Base-by-base conservation (phyloP, 2,888 invertebrate species). In the Onthophagus sagittarius region DNA sequence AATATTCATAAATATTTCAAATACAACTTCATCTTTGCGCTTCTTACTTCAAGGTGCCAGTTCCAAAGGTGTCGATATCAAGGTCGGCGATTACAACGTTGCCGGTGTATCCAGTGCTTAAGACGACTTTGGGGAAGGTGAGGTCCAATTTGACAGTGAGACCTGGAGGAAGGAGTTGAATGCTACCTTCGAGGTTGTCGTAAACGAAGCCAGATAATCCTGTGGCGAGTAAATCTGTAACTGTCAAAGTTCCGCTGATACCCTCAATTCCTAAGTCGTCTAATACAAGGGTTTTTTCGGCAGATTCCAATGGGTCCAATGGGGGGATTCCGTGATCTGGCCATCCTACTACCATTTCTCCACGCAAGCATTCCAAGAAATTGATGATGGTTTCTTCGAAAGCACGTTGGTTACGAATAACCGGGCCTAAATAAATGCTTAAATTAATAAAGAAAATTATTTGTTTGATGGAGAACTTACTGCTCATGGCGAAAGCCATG, bases 131-230 rank as follows among this genome's bases (percentile, higher is more conserved):
- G 7, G 74, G 72, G 33, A 74, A 69, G n/a, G 33, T 70, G n/a
- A 74, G 53, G 9, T 63, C 62, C 15, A 74, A 31, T 15, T 72
- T 15, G 2, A 72, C 64, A 6, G 72, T 72, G 23, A 72, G 72
- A 64, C 69, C 33, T 23, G 74, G 74, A 13, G 74, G 74, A 32
- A 74, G 62, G 4, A 74, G 53, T 13, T 72, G 71, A 63, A 74
- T 72, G 53, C 11, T 71, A 14, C 73, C 71, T 11, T 33, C 11
- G 4, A 73, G 65, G 65, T 71, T 64, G 0, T 7, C 11, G 6
- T 63, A 9, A n/a, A 33, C 70, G 39, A 69, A 72, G n/a, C 63
- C 63, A 9, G 69, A 31, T 2, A 72, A 39, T 11, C 72, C 72
- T 2, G 69, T 13, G 15, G 70, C 70, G 13, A 32, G 63, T 13